Conservation (phyloP, 2,797 vertebrate genomes). For the Danio kyathit region DNA sequence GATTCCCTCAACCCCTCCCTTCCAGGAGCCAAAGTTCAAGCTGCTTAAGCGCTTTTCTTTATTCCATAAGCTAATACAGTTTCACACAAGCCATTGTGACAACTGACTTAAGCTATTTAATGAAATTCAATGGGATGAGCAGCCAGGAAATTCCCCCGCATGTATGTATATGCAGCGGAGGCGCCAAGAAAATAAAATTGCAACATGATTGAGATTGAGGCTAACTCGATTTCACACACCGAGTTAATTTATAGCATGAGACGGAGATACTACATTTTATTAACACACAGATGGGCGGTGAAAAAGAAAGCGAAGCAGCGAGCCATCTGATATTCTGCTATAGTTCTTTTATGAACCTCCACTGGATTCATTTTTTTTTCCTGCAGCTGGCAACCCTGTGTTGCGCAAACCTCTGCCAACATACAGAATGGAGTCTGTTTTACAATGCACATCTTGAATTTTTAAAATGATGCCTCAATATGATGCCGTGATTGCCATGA, state of each 20-base stretch:
- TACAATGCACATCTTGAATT: background rate
- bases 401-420: conserved; percentile 8
- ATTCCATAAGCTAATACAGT: conserved; percentile 59
- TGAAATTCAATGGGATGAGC: conserved; percentile 59
- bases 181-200: conserved; percentile 42
- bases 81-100: conserved; percentile 53
- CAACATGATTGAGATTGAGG: conserved; percentile 47
- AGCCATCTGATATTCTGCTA: conserved; percentile 40
- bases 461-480: background rate
- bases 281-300: conserved; percentile 44
- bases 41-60: conserved; percentile 56
- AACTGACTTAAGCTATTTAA: conserved; percentile 65
- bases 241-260: conserved; percentile 46
- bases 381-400: conserved; percentile 16
- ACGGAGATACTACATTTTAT: conserved; percentile 46
- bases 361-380: background rate
- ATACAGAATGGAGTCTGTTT: conserved; percentile 13
- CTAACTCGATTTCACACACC: conserved; percentile 45
- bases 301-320: conserved; percentile 27
- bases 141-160: conserved; percentile 35
- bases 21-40: conserved; percentile 59
- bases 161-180: conserved; percentile 28
- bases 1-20: conserved; percentile 50
- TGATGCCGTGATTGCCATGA: background rate
- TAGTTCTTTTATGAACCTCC: conserved; percentile 37